Base-by-base conservation (phyloP, 2,113 vertebrate species). In the Circaetus gallicus region DNA sequence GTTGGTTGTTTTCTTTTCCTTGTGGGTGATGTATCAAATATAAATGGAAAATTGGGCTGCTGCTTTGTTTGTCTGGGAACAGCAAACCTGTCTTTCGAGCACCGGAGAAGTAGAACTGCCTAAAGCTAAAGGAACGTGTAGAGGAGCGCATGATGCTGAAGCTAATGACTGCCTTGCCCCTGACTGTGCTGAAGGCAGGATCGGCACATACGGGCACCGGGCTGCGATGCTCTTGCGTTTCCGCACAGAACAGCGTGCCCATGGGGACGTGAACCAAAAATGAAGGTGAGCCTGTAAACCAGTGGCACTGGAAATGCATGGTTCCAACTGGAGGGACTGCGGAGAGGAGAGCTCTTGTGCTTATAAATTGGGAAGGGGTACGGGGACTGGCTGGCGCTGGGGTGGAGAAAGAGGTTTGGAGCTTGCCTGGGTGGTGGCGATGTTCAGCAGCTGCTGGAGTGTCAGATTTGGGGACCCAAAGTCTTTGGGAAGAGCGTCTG, bases 241-340 rank as follows among this genome's bases (percentile, higher is more conserved):
- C 53, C 4, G 1, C 32, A 4, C 26, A 0, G 25, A 22, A 8
- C n/a, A 5, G 6, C 16, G 4, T 31, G 52, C 26, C 34, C 8
- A 9, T 1, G n/a, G 82, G 55, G 47, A 53, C 2, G 3, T 5
- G 40, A 49, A 49, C 42, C 42, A 3, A 40, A 49, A 34, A 20
- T 4, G 14, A 63, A 47, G 49, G 38, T 34, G 66, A 55, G 36
- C 67, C 12, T 13, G 22, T 26, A 29, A 14, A 49, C 9, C 7
- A 2, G 21, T 2, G n/a, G 4, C 0, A 13, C 59, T 14, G 38
- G 69, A 31, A 52, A 31, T 0, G 20, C 4, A 6, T 19, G 40
- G 16, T n/a, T 69, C 15, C 2, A 16, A 22, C 25, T 6, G 52
- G n/a, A 34, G 50, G 43, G 59, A n/a, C 25, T 29, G 42, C 2